phyloP scores from a whole-genome alignment of 2,888 invertebrate genomes.

The Rhagonycha lutea region DNA sequence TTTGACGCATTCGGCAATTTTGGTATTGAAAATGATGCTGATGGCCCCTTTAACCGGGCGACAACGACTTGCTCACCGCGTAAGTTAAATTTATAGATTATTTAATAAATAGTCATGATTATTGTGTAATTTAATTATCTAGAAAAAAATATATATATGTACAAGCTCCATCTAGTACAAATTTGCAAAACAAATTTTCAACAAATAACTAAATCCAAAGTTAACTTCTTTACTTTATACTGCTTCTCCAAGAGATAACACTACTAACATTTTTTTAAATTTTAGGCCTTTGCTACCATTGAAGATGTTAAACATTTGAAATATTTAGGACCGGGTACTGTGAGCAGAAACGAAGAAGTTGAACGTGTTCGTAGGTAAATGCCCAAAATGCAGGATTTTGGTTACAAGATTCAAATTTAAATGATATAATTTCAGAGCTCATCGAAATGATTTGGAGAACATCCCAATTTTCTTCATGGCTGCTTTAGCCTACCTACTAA shows the following conservation, averaged over 20 bases:
- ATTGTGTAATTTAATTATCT: too few species aligned
- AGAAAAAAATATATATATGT: too few species aligned
- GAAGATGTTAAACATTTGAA: neutral
- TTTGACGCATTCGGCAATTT: constrained; percentile 44
- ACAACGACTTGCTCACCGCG: constrained; percentile 45
- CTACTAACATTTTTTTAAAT: neutral
- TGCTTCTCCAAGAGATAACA: too few species aligned
- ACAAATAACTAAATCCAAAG: too few species aligned
- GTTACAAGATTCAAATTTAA: neutral
- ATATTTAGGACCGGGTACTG: neutral
- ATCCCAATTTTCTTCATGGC: constrained; percentile 69
- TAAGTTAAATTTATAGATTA: constrained; percentile 27
- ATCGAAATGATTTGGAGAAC: constrained; percentile 74
- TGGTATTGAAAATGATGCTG: constrained; percentile 48
- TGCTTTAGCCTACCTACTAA: constrained; percentile 64
- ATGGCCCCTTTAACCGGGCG: constrained; percentile 48
- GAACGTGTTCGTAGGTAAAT: constrained; percentile 8
- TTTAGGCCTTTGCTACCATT: constrained; percentile 5
- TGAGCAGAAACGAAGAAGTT: neutral
- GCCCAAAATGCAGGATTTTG: neutral
- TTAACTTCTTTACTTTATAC: too few species aligned
- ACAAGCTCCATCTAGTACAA: too few species aligned
- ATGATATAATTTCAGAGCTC: constrained; percentile 57
- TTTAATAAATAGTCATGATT: too few species aligned
- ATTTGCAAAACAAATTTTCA: too few species aligned